Conservation (phyloP, 2,888 invertebrate species). For the Dolomedes plantarius region DNA sequence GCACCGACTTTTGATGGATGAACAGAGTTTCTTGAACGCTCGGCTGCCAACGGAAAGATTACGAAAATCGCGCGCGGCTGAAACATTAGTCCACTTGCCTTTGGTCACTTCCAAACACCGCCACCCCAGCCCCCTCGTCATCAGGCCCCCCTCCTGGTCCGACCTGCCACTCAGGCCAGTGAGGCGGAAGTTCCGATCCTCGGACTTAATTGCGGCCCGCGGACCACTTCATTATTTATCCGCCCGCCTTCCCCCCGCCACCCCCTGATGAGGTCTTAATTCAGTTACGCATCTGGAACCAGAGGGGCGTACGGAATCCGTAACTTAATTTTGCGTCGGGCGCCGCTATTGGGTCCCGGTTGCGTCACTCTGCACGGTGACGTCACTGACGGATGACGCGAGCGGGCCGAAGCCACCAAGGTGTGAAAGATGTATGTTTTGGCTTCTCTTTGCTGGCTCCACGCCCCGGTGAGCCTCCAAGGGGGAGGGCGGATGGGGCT, state of each 20-base stretch:
- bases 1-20: conserved; percentile 9
- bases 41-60: background rate
- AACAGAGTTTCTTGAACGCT: background rate
- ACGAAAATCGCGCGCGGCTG: background rate
- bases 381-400: conserved; percentile 64
- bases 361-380: conserved; percentile 61
- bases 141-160: background rate
- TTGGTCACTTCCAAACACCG: background rate
- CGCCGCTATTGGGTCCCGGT: conserved; percentile 55
- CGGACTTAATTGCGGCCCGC: conserved; percentile 13
- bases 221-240: conserved; percentile 18
- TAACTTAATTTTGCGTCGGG: conserved; percentile 67
- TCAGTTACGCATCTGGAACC: conserved; percentile 69
- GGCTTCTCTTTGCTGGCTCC: conserved; percentile 30
- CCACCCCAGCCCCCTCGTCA: background rate
- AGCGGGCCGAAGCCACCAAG: conserved; percentile 63
- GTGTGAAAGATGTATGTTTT: conserved; percentile 72
- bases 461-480: conserved; percentile 43
- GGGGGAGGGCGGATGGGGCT: background rate
- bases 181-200: background rate
- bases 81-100: background rate
- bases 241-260: conserved; percentile 19
- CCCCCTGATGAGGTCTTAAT: conserved; percentile 68
- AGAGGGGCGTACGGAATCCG: conserved; percentile 67
- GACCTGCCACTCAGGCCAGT: background rate